These are phyloP conservation scores for Platyscapa corneri DNA, from an alignment of 1,140 invertebrate species.

Conservation along the genomic window DNA sequence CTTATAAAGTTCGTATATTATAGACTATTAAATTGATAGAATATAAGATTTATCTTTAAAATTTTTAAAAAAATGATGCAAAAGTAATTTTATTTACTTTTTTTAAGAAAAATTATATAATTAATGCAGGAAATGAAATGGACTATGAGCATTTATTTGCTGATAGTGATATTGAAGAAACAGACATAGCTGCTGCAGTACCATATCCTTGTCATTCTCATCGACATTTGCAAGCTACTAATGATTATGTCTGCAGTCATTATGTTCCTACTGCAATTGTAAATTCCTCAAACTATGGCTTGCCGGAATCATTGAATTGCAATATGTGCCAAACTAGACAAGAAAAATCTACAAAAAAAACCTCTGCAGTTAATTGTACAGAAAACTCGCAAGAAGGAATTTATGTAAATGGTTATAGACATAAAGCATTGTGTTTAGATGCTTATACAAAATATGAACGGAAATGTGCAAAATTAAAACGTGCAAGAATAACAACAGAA, in stretches of 20 bases:
- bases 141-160: slow-evolving; percentile 75
- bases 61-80: no score
- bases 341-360: slow-evolving; percentile 54
- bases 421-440: slow-evolving; percentile 58
- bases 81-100: no score
- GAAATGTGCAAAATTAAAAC: slow-evolving; percentile 52
- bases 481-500: slow-evolving; percentile 51
- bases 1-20: no score
- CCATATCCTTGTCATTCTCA: slow-evolving; percentile 61
- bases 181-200: slow-evolving; percentile 64
- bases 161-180: slow-evolving; percentile 73
- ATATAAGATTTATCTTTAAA: no score
- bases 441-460: slow-evolving; percentile 58
- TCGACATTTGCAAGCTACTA: slow-evolving; percentile 53
- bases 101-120: slow-evolving; percentile 33
- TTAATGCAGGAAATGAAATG: slow-evolving; percentile 69
- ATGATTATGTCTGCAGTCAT: slow-evolving; percentile 52
- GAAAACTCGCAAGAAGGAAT: slow-evolving; percentile 52
- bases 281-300: slow-evolving; percentile 57
- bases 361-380: slow-evolving; percentile 49
- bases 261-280: slow-evolving; percentile 53
- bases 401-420: slow-evolving; percentile 53
- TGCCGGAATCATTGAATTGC: slow-evolving; percentile 58
- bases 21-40: no score
- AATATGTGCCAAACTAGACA: slow-evolving; percentile 62